These are phyloP conservation scores for Ophion obscuratus DNA, from an alignment of 2,888 invertebrate species.

Conservation along the genomic window DNA sequence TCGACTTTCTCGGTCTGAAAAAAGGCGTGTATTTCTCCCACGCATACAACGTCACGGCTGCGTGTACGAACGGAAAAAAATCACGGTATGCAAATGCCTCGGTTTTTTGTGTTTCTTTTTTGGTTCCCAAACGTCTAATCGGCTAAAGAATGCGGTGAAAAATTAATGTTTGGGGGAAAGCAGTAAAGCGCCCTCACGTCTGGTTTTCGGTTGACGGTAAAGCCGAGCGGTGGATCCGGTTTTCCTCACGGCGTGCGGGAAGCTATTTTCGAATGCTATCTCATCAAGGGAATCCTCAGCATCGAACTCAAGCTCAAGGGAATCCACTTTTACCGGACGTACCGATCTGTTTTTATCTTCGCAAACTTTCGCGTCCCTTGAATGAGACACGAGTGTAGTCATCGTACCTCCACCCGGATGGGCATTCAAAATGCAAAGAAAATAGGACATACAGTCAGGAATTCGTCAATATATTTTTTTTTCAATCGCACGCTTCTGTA, in stretches of 20 bases:
- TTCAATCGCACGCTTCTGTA: too few species aligned
- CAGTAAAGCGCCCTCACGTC: constrained; percentile 30
- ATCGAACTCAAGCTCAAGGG: constrained; percentile 71
- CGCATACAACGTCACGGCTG: not conserved
- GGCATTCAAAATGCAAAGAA: not conserved
- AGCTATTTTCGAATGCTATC: constrained; percentile 65
- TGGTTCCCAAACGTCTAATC: not conserved
- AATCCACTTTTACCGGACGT: constrained; percentile 61
- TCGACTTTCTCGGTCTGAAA: constrained; percentile 47
- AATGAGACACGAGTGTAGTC: not conserved
- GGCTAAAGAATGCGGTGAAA: not conserved
- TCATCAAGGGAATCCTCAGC: constrained; percentile 50
- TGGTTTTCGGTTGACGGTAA: constrained; percentile 43
- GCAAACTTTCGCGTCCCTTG: constrained; percentile 5
- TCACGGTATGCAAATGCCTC: not conserved
- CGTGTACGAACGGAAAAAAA: not conserved
- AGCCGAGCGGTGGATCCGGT: constrained; percentile 64
- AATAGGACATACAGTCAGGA: not conserved
- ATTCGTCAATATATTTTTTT: too few species aligned
- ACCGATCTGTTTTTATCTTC: constrained; percentile 19
- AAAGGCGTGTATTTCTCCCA: constrained; percentile 11
- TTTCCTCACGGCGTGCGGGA: constrained; percentile 58
- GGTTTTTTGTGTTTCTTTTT: constrained; percentile 34
- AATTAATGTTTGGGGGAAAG: constrained; percentile 25
- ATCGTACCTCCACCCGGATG: not conserved